phyloP scores from a whole-genome alignment of 35 echinoderm and acorn worm species.

The Apostichopus parvimensis region DNA sequence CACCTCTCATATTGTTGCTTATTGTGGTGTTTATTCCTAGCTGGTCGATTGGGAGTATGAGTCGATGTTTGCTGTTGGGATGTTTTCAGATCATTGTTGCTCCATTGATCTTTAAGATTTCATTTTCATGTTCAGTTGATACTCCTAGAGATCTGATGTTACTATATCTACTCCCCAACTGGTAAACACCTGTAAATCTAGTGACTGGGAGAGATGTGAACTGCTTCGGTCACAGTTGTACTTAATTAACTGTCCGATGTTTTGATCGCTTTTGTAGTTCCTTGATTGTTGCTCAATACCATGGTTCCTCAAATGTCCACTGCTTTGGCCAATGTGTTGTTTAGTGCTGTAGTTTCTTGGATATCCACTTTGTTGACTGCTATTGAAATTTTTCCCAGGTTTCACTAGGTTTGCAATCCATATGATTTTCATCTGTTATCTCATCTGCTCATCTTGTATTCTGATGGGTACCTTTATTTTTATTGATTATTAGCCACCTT shows the following conservation, averaged over 20 bases:
- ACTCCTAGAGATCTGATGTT: too few relatives aligned
- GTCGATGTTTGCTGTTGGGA: not conserved
- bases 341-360: not conserved
- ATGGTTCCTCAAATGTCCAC: not conserved
- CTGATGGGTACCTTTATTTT: not conserved
- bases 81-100: conserved; percentile 4
- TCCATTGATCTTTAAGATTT: not conserved
- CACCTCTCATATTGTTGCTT: not conserved
- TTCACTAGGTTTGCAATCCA: not conserved
- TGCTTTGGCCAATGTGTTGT: not conserved
- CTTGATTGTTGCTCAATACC: not conserved
- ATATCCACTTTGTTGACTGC: not conserved
- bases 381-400: not conserved
- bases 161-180: too few relatives aligned
- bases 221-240: not conserved
- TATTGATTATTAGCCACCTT: too few relatives aligned
- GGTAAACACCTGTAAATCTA: too few relatives aligned
- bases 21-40: not conserved
- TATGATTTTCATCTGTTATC: not conserved
- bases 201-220: not conserved
- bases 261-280: not conserved
- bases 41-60: conserved; percentile 4
- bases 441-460: not conserved
- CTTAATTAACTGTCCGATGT: not conserved
- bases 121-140: too few relatives aligned